Conservation (phyloP, 2,113 vertebrate genomes). For the Lycaon pictus region DNA sequence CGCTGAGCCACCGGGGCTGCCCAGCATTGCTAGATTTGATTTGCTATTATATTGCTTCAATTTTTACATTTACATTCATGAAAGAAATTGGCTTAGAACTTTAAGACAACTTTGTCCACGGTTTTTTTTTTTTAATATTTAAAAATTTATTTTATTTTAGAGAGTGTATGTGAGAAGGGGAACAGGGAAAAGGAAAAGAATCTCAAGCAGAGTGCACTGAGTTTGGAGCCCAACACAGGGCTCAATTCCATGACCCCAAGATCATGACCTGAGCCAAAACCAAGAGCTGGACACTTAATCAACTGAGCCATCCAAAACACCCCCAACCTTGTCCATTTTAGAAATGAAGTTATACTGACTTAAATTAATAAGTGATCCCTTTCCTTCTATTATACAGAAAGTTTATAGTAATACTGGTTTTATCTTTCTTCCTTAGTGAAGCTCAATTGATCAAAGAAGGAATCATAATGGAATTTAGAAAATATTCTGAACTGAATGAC, state of each 20-base stretch:
- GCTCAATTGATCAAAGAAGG: not conserved
- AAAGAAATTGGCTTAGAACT: not conserved
- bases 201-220: not conserved
- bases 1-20: too few species aligned
- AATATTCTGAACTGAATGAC: not conserved
- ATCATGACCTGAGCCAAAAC: not conserved
- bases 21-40: not conserved
- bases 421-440: slow-evolving; percentile 40
- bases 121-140: too few species aligned
- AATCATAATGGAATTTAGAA: not conserved
- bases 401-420: not conserved
- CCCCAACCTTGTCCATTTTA: not conserved
- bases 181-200: not conserved
- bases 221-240: not conserved
- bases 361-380: not conserved
- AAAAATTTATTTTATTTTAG: not conserved
- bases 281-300: not conserved
- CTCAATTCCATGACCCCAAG: not conserved
- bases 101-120: not conserved
- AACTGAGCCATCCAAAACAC: not conserved
- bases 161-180: not conserved
- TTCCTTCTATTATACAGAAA: not conserved
- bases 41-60: not conserved
- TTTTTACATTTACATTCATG: not conserved
- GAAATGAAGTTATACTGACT: not conserved